Evolutionary conservation across 2,113 vertebrate species (phyloP).

Genomic region (Pandion haliaetus): DNA sequence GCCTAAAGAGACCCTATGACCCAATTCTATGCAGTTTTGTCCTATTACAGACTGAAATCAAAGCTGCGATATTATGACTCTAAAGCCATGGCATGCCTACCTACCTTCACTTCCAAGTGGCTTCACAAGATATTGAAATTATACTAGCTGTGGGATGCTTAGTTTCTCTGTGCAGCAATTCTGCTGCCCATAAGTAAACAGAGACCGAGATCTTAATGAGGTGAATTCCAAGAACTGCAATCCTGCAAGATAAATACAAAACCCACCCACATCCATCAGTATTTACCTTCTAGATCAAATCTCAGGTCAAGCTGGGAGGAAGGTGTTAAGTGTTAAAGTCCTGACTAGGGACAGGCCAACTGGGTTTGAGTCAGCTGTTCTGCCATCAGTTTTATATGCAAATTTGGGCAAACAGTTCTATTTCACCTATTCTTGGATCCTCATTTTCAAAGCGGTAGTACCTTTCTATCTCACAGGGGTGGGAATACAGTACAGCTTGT

Average conservation of each 20-base stretch:
- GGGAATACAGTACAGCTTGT: not conserved
- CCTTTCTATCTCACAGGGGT: not conserved
- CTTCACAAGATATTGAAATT: not conserved
- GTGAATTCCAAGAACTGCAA: not conserved
- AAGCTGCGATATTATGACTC: not conserved
- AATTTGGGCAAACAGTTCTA: not conserved
- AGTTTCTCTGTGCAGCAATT: not conserved
- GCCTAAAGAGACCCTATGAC: not conserved
- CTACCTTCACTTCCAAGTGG: not conserved
- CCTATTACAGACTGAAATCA: not conserved
- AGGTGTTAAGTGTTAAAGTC: not conserved
- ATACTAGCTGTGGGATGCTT: not conserved
- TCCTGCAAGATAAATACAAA: not conserved
- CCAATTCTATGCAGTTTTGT: not conserved
- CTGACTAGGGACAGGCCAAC: not conserved
- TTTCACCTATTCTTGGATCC: not conserved
- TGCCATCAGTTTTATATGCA: not conserved
- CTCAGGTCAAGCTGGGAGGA: not conserved
- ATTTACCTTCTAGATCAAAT: not conserved
- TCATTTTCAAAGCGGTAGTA: not conserved
- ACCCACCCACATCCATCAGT: not conserved
- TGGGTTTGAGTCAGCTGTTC: not conserved
- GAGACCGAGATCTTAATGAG: not conserved
- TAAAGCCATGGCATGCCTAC: not conserved
- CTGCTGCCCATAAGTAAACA: not conserved